Percentiles rank a stretch among this genome's conserved stretches.
phyloP scores from a whole-genome alignment of 2,113 vertebrate genomes.

The Ivindomyrus marchei region DNA sequence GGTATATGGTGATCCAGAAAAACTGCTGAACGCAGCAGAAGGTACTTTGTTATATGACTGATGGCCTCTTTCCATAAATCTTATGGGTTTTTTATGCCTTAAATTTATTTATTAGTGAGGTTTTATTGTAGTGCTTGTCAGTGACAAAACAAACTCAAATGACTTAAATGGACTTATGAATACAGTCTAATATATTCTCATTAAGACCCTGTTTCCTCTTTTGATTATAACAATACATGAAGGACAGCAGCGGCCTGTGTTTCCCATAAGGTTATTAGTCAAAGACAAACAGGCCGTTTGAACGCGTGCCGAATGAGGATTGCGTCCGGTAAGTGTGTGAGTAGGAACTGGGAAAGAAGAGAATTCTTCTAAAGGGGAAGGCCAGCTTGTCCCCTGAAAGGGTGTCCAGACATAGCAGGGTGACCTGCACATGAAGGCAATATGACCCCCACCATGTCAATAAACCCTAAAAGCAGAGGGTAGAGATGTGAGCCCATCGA shows the following conservation, averaged over 20 bases:
- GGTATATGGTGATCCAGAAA: too few species aligned
- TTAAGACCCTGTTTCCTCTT: neutral
- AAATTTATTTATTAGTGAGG: neutral
- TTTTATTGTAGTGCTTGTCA: neutral
- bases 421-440: neutral
- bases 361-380: neutral
- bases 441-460: neutral
- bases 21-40: neutral
- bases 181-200: neutral
- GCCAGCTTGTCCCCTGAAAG: neutral
- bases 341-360: neutral
- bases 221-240: neutral
- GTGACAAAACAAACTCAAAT: neutral
- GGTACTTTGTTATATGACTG: neutral
- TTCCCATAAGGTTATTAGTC: neutral
- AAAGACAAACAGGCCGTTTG: neutral
- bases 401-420: neutral
- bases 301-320: neutral
- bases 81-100: neutral
- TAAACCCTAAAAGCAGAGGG: neutral
- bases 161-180: neutral
- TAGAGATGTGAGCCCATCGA: neutral
- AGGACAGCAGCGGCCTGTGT: neutral
- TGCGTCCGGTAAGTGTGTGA: neutral
- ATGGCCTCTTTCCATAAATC: neutral